Percentiles rank a stretch among this genome's conserved stretches.
Conservation (phyloP, 2,797 vertebrate species). For the Sarcophilus harrisii region DNA sequence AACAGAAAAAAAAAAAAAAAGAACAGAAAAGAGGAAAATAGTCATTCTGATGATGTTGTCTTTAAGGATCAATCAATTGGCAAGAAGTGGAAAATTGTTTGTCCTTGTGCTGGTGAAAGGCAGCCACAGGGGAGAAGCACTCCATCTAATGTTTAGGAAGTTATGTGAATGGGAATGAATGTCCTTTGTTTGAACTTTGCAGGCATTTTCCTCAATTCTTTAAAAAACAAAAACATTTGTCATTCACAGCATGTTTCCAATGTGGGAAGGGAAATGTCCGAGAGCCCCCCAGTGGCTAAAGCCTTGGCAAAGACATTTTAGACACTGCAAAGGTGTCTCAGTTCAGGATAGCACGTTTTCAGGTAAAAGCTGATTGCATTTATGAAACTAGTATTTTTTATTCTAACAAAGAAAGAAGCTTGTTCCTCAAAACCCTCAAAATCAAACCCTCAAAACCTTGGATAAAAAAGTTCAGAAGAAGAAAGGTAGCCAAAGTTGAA, state of each 20-base stretch:
- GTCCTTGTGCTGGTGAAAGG: neutral
- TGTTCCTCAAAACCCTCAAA: neutral
- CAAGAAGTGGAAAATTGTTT: neutral
- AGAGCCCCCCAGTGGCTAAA: constrained; percentile 6
- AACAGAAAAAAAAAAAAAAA: neutral
- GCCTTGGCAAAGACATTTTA: neutral
- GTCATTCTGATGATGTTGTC: neutral
- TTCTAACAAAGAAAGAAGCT: neutral
- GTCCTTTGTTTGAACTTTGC: constrained; percentile 37
- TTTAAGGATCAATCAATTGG: neutral
- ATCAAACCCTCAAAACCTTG: neutral
- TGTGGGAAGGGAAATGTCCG: neutral
- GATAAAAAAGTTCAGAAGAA: no score
- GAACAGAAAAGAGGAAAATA: neutral
- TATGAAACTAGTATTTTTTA: neutral
- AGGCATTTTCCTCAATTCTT: constrained; percentile 49
- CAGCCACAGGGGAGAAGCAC: neutral
- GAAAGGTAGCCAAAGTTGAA: no score
- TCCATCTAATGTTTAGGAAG: neutral
- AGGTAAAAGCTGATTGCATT: neutral
- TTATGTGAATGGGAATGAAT: neutral
- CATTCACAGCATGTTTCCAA: neutral
- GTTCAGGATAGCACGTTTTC: constrained; percentile 2
- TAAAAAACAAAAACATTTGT: constrained; percentile 26
- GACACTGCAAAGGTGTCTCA: constrained; percentile 22